A percentile compares a stretch with the other conserved stretches of the same genome.
Evolutionary conservation across 2,888 invertebrate genomes (phyloP).

Genomic region (Cerceris rybyensis): DNA sequence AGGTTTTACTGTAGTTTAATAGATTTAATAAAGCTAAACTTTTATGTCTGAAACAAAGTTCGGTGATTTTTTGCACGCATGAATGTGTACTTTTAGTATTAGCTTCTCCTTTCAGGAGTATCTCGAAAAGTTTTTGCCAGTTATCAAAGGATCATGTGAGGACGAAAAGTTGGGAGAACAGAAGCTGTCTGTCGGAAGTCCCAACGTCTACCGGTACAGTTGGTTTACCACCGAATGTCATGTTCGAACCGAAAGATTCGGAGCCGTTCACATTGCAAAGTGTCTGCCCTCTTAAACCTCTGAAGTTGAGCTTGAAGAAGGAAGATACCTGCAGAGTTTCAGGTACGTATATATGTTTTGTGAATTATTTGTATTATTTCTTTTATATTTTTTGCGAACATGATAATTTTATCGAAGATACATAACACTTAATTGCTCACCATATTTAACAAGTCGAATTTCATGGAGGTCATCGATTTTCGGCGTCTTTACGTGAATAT

Average conservation of each 20-base stretch:
- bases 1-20: no score
- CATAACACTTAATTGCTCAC: no score
- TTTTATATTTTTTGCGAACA: no score
- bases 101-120: slow-evolving; percentile 10
- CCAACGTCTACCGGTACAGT: slow-evolving; percentile 53
- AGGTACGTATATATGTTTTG: slow-evolving; percentile 3
- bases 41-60: no score
- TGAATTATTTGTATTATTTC: no score
- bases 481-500: no score
- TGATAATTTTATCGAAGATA: no score
- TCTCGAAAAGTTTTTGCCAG: slow-evolving; percentile 45
- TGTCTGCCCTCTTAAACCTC: slow-evolving; percentile 51
- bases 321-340: slow-evolving; percentile 36
- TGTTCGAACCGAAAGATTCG: slow-evolving; percentile 72
- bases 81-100: neutral
- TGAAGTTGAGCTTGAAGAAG: slow-evolving; percentile 42
- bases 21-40: no score
- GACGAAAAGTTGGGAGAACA: slow-evolving; percentile 46
- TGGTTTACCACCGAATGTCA: slow-evolving; percentile 70
- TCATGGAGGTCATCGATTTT: no score
- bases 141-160: slow-evolving; percentile 42
- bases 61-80: neutral
- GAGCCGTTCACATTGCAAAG: slow-evolving; percentile 73
- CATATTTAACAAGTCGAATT: no score
- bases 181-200: slow-evolving; percentile 34